Percentiles rank a stretch among this genome's conserved stretches.
phyloP scores from a whole-genome alignment of 2,113 vertebrate genomes.

The Lepidothrix coronata region DNA sequence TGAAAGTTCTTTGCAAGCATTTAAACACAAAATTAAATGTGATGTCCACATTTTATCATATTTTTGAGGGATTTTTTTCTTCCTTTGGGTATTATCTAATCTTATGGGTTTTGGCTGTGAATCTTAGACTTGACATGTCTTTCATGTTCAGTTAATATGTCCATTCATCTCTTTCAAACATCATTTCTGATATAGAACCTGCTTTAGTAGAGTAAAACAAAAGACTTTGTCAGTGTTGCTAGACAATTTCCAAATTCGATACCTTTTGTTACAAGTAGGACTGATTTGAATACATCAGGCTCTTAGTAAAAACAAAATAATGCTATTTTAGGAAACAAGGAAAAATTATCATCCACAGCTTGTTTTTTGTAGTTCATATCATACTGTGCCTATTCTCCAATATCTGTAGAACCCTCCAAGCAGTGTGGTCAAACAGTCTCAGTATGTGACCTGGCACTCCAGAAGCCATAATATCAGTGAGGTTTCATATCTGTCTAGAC shows the following conservation, averaged over 20 bases:
- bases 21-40: neutral
- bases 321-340: neutral
- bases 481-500: neutral
- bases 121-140: neutral
- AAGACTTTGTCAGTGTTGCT: neutral
- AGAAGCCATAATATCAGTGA: fast-evolving
- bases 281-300: neutral
- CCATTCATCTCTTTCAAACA: neutral
- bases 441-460: neutral
- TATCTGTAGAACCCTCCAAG: neutral
- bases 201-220: neutral
- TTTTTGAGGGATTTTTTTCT: neutral
- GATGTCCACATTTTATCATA: neutral
- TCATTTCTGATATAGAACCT: neutral
- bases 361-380: neutral
- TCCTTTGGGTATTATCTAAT: neutral
- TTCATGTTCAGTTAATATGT: neutral
- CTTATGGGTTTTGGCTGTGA: neutral
- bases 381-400: neutral
- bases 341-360: neutral
- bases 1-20: neutral
- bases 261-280: neutral
- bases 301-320: neutral
- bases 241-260: neutral
- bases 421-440: neutral